Evolutionary conservation across 2,888 invertebrate species (phyloP), one percentile per base, ranked within the genome.

Genomic region (Tipula lateralis): DNA sequence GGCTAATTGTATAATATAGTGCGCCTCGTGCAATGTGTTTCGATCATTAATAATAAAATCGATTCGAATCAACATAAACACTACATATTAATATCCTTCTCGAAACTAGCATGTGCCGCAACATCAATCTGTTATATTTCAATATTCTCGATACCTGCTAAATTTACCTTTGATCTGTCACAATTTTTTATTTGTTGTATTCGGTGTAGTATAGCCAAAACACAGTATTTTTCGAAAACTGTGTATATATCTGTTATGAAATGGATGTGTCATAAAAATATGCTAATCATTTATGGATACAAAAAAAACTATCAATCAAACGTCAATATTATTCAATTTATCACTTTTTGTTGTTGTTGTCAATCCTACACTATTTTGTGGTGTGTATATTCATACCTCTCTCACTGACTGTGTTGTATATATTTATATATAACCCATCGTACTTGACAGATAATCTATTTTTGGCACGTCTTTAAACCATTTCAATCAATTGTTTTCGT

Each of bases 261-360:
- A 66, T 66, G 3, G 24, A 66, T 2, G 24, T 66, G 66, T 66
- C 66, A 66, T 66, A 66, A 66, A 66, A 66, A 66, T 66, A 66
- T 66, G 66, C 66, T 66, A 66, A 66, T 66, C 66, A 66, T 66
- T 66, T 66, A 66, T 66, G 24, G 66, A 9, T 24, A 24, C n/a
- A 66, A 66, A 66, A 50, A 66, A 66, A 66, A 66, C 66, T 66
- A 66, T 66, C 66, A 66, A 66, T 66, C 66, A 66, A 66, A 12
- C 24, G 66, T 66, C 66, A 66, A 66, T 66, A 66, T 12, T 66
- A 66, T n/a, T 24, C 66, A 66, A 66, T 66, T 66, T 66, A 66
- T 66, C 66, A 66, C 44, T 13, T 44, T 44, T 44, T 44, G 2
- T 6, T 36, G 9, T 32, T 32, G 2, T 4, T 36, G 9, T 44